Conservation (phyloP, 2,113 vertebrate species). For the Salvelinus namaycush region DNA sequence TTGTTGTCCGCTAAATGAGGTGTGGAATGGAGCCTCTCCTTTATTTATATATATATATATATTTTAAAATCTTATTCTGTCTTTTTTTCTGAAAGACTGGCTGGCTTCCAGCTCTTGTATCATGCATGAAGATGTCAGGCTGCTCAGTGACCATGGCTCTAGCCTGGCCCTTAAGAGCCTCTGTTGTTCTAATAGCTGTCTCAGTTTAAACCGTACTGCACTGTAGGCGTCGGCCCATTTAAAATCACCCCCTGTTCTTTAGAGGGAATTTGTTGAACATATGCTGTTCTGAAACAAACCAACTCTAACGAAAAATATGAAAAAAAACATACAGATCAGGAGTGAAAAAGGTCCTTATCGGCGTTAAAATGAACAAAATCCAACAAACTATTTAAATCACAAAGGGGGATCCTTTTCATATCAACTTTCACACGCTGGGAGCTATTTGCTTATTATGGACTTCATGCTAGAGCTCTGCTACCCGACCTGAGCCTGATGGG, state of each 20-base stretch:
- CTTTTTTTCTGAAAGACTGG: constrained; percentile 4
- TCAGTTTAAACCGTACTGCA: constrained; percentile 13
- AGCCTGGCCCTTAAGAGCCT: neutral
- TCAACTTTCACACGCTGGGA: neutral
- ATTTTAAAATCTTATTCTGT: neutral
- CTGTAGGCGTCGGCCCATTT: constrained; percentile 34
- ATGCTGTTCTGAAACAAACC: too few relatives aligned
- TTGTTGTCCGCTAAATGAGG: constrained; percentile 28
- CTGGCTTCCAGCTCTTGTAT: constrained; percentile 21
- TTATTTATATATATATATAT: neutral
- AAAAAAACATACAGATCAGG: constrained; percentile 9
- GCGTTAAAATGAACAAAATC: constrained; percentile 1
- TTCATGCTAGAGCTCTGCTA: too few relatives aligned
- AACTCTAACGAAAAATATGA: constrained; percentile 15
- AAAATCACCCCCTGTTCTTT: constrained; percentile 15
- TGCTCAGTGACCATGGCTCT: constrained; percentile 10
- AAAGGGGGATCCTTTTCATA: neutral
- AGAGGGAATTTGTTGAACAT: neutral
- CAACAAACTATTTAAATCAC: neutral
- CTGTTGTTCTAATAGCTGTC: constrained; percentile 18
- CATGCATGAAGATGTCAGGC: constrained; percentile 27
- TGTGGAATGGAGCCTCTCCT: constrained; percentile 6
- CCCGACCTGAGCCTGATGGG: too few relatives aligned
- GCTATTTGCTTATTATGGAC: too few relatives aligned
- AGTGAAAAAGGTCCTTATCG: constrained; percentile 34